phyloP scores from a whole-genome alignment of 2,888 invertebrate species.

The Tryphoninae sp. region DNA sequence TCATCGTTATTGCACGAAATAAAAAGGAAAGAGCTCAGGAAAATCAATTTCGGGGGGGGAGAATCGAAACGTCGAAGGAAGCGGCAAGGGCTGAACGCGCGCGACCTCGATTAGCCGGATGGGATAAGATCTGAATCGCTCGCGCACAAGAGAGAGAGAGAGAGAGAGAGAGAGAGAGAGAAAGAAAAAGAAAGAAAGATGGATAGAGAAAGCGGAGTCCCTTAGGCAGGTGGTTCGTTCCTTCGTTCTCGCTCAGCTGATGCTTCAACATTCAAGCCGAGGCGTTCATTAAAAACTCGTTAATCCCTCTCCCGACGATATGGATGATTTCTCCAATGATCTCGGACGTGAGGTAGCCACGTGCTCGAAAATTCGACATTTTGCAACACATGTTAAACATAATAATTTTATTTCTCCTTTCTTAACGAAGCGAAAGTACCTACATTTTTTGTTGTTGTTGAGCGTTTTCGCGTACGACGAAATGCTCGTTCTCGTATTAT shows the following conservation, averaged over 20 bases:
- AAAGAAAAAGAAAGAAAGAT: conserved; percentile 25
- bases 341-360: not conserved
- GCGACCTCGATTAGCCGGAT: conserved; percentile 66
- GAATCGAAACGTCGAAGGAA: conserved; percentile 56
- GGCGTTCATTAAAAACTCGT: conserved; percentile 77
- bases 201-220: conserved; percentile 43
- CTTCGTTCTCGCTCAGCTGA: conserved; percentile 63
- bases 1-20: conserved; percentile 7
- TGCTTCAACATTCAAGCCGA: conserved; percentile 51
- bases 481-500: conserved; percentile 9
- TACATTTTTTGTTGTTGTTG: conserved; percentile 5
- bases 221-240: conserved; percentile 67
- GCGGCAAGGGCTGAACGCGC: conserved; percentile 38
- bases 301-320: conserved; percentile 67
- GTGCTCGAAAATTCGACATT: too few species aligned
- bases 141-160: too few species aligned
- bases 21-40: conserved; percentile 5
- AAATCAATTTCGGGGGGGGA: conserved; percentile 55
- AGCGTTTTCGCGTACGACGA: conserved; percentile 18
- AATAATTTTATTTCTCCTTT: too few species aligned
- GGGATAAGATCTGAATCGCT: conserved; percentile 68
- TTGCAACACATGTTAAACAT: too few species aligned
- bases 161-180: conserved; percentile 17
- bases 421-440: too few species aligned
- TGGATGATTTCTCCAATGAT: conserved; percentile 40